Evolutionary conservation across 2,113 vertebrate species (phyloP).

Genomic region (Bos indicus): DNA sequence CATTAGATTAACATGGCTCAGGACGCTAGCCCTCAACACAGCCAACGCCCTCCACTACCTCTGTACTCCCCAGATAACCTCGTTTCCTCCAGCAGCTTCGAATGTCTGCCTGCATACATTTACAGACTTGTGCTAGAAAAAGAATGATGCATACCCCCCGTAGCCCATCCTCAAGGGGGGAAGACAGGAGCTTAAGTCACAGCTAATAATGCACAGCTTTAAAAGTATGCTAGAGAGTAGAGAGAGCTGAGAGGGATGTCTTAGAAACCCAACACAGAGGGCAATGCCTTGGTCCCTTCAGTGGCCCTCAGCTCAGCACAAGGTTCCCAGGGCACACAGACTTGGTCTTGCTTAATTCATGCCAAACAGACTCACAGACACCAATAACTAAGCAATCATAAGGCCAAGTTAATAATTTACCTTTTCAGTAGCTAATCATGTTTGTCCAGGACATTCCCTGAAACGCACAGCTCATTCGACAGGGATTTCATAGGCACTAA

Average conservation of each 20-base stretch:
- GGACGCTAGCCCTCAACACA: background rate
- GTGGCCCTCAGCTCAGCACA: background rate
- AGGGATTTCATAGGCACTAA: background rate
- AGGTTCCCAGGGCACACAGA: background rate
- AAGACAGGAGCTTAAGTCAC: too few relatives aligned
- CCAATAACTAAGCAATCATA: background rate
- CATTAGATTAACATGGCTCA: background rate
- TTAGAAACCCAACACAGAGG: background rate
- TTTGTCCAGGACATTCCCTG: background rate
- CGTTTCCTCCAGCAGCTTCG: background rate
- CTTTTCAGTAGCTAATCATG: background rate
- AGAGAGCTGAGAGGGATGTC: background rate
- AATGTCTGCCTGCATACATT: background rate
- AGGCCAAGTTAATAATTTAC: background rate
- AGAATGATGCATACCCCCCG: fast-evolving
- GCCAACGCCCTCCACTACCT: background rate
- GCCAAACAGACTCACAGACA: background rate
- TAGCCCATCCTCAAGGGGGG: background rate
- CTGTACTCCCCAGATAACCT: background rate
- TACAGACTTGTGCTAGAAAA: background rate
- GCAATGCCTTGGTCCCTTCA: background rate
- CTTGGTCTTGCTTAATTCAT: background rate
- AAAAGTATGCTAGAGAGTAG: background rate
- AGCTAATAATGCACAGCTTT: background rate
- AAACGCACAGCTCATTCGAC: background rate